A percentile compares a stretch with the other conserved stretches of the same genome.
These are phyloP conservation scores for Automeris io DNA, from an alignment of 2,888 invertebrate species.

Conservation along the genomic window DNA sequence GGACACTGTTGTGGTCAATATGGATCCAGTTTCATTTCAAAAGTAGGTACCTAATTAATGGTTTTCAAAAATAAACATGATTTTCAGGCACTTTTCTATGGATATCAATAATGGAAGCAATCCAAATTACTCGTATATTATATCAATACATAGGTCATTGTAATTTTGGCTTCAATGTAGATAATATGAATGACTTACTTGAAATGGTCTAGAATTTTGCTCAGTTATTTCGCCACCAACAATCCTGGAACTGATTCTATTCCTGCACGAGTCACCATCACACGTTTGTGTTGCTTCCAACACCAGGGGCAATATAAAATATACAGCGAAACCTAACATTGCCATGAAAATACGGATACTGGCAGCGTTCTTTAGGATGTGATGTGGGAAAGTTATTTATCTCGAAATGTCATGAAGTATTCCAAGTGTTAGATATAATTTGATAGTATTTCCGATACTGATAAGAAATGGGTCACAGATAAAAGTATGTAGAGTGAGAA, in stretches of 20 bases:
- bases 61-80: no score
- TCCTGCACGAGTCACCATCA: conserved; percentile 26
- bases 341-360: conserved; percentile 1
- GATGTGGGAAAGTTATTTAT: conserved; percentile 33
- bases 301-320: conserved; percentile 29
- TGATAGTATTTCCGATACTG: conserved; percentile 14
- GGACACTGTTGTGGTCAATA: no score
- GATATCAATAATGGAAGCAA: no score
- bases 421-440: conserved; percentile 21
- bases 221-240: conserved; percentile 40
- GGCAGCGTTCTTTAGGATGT: not conserved
- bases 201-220: conserved; percentile 53
- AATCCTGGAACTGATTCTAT: conserved; percentile 31
- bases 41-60: no score
- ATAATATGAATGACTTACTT: conserved; percentile 34
- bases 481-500: no score
- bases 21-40: no score
- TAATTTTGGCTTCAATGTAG: no score
- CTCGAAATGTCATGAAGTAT: conserved; percentile 17
- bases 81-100: no score
- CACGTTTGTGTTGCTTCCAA: conserved; percentile 33
- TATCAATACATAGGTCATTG: no score
- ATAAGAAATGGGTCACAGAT: conserved; percentile 15
- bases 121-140: no score
- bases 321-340: conserved; percentile 35